A percentile compares a stretch with the other conserved stretches of the same genome.
phyloP scores from a whole-genome alignment of 1,140 invertebrate genomes.

The Lepidurus apus region DNA sequence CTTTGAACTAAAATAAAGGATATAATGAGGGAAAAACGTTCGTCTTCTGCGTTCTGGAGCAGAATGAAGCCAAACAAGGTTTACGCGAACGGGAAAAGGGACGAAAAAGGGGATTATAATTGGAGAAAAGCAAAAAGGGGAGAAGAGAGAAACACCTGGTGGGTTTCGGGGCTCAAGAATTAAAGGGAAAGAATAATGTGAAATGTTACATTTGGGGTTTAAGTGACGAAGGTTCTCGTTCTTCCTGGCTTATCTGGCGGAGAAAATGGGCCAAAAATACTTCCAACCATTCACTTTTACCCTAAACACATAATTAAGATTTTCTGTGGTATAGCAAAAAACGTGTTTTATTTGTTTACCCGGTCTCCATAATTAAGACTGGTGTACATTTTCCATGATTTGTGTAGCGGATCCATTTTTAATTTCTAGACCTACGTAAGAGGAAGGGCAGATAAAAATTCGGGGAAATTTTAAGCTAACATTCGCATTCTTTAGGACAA shows the following conservation, averaged over 20 bases:
- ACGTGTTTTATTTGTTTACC: neutral
- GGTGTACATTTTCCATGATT: neutral
- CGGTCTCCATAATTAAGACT: slow-evolving; percentile 1
- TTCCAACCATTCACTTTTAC: neutral
- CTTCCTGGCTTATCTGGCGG: neutral
- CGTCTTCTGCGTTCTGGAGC: neutral
- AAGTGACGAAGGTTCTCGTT: neutral
- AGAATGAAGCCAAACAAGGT: neutral
- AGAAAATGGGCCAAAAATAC: neutral
- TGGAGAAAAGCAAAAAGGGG: neutral
- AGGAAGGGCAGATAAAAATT: too few relatives aligned
- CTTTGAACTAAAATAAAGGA: neutral
- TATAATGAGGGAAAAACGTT: neutral
- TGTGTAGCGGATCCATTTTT: neutral
- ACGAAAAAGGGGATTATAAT: neutral
- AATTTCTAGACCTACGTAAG: neutral
- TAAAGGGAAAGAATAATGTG: neutral
- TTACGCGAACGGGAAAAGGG: neutral
- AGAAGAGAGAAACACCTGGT: neutral
- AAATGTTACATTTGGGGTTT: neutral
- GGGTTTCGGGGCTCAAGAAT: too few relatives aligned
- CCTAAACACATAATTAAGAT: neutral
- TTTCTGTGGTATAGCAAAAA: neutral
- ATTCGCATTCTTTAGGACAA: neutral
- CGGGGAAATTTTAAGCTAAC: neutral